A percentile compares a stretch with the other conserved stretches of the same genome.
Conservation (phyloP, 2,888 invertebrate species). For the Chrysolina americana region DNA sequence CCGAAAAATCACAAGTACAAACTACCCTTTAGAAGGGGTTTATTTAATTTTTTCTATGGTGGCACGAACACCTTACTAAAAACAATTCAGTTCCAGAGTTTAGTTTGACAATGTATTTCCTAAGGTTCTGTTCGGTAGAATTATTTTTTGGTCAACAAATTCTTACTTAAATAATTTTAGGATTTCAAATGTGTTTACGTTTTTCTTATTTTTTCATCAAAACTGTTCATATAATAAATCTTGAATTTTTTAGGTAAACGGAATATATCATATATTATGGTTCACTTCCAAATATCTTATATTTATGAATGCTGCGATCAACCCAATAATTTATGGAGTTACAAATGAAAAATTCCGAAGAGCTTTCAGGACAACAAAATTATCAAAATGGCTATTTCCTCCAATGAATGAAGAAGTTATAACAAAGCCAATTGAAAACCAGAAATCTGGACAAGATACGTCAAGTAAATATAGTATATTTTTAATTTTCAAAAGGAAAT, state of each 20-base stretch:
- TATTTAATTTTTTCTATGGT: no score
- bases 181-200: no score
- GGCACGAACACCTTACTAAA: no score
- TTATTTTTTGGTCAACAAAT: no score
- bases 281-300: constrained; percentile 80
- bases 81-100: no score
- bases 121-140: no score
- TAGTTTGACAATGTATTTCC: no score
- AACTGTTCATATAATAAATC: neutral
- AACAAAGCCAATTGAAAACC: constrained; percentile 37
- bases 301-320: constrained; percentile 81
- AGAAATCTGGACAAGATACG: constrained; percentile 41
- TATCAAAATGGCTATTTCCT: constrained; percentile 69
- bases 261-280: constrained; percentile 75
- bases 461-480: constrained; percentile 50
- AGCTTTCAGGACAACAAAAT: constrained; percentile 75
- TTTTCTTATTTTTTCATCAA: neutral
- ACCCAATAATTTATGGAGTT: constrained; percentile 84
- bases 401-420: constrained; percentile 35
- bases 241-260: constrained; percentile 70
- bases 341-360: constrained; percentile 80
- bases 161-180: no score
- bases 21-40: no score
- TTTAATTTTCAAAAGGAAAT: constrained; percentile 53
- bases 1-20: no score